Percentiles rank a stretch among this genome's conserved stretches.
Evolutionary conservation across 2,797 vertebrate genomes (phyloP).

Genomic region (Tamandua tetradactyla): DNA sequence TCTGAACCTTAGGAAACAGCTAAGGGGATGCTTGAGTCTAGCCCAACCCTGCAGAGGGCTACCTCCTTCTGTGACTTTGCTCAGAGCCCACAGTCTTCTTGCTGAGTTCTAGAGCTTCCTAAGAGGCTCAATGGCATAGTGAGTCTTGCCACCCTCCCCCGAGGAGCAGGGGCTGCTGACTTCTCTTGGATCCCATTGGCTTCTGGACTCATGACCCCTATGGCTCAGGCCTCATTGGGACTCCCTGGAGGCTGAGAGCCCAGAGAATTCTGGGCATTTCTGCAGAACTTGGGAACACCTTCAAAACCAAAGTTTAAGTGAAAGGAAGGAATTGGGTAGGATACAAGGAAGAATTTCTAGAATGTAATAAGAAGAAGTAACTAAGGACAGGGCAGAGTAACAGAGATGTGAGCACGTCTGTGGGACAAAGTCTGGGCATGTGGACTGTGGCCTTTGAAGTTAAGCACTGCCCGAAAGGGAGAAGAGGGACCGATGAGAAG

Average conservation of each 20-base stretch:
- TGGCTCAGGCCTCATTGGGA: neutral
- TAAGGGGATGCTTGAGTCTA: neutral
- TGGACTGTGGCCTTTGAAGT: neutral
- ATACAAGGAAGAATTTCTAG: neutral
- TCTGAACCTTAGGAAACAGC: neutral
- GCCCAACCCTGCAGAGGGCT: neutral
- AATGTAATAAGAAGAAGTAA: neutral
- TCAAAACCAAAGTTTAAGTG: neutral
- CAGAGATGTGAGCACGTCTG: too few relatives aligned
- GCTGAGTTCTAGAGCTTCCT: neutral
- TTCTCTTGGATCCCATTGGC: too few relatives aligned
- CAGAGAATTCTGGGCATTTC: neutral
- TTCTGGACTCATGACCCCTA: neutral
- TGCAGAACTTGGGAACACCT: neutral
- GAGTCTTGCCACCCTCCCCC: conserved; percentile 45
- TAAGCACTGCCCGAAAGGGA: neutral
- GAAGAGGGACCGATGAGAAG: neutral
- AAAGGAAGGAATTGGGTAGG: neutral
- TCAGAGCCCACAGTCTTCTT: conserved; percentile 53
- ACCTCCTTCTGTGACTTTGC: neutral
- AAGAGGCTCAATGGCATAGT: conserved; percentile 21
- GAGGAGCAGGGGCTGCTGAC: neutral
- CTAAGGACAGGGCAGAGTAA: neutral
- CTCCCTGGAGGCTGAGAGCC: neutral
- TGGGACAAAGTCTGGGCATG: neutral